Evolutionary conservation across 2,888 invertebrate species (phyloP).

Genomic region (Enchytraeus crypticus): DNA sequence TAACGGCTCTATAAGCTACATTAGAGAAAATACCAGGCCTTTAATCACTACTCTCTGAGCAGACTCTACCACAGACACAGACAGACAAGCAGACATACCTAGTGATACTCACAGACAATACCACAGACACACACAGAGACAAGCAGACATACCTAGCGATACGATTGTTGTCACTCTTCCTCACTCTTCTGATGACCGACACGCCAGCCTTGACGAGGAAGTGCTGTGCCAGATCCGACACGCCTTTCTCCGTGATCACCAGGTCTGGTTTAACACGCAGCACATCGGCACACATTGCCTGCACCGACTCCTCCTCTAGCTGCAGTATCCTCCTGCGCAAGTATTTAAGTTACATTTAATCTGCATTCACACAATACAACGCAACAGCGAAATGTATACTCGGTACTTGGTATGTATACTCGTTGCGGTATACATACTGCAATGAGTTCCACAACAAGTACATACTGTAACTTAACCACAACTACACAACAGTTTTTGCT

Average conservation of each 20-base stretch:
- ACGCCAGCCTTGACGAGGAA: slow-evolving; percentile 56
- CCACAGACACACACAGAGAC: not conserved
- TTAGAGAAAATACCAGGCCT: too few species aligned
- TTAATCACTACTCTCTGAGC: not conserved
- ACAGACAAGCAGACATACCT: too few species aligned
- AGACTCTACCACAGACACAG: not conserved
- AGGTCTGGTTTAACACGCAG: slow-evolving; percentile 90
- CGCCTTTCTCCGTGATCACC: slow-evolving; percentile 95
- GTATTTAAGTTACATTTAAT: not conserved
- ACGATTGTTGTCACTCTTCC: slow-evolving; percentile 94
- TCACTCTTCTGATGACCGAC: slow-evolving; percentile 61
- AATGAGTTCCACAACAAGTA: too few species aligned
- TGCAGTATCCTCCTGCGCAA: slow-evolving; percentile 71
- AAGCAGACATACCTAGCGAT: slow-evolving; percentile 69
- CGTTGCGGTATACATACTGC: too few species aligned
- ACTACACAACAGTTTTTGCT: too few species aligned
- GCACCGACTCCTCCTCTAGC: slow-evolving; percentile 88
- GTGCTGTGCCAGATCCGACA: slow-evolving; percentile 61
- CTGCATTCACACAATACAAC: not conserved
- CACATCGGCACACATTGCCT: slow-evolving; percentile 78
- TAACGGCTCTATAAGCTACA: too few species aligned
- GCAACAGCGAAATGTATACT: too few species aligned
- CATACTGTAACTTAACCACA: too few species aligned
- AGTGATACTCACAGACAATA: not conserved
- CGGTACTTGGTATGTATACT: too few species aligned